A percentile compares a stretch with the other conserved stretches of the same genome.
Evolutionary conservation across 92 coral and sea anemone species (phyloP).

Genomic region (Palythoa caribaeorum): DNA sequence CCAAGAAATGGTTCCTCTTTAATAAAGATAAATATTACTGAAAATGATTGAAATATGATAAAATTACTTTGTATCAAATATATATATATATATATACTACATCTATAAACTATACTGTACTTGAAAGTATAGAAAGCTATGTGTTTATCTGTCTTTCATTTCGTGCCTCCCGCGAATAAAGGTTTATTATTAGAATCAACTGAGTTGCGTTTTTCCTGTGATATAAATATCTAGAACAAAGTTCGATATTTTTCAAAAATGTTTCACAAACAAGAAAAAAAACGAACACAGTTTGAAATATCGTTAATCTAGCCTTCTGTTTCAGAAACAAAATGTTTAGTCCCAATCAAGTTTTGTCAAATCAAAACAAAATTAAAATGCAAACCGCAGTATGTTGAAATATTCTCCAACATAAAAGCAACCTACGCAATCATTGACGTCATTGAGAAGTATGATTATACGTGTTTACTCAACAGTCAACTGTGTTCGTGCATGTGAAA

Average conservation of each 20-base stretch:
- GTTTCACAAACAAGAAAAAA: too few species aligned
- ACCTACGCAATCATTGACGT: constrained; percentile 16
- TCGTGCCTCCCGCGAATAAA: too few species aligned
- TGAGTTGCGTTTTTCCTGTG: too few species aligned
- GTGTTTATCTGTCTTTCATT: too few species aligned
- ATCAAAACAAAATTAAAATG: not conserved
- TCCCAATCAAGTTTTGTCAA: not conserved
- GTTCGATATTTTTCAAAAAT: too few species aligned
- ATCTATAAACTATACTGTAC: too few species aligned
- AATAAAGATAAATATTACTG: not conserved
- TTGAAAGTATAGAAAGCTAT: too few species aligned
- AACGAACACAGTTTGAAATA: too few species aligned
- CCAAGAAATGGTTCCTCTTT: not conserved
- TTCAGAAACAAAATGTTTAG: not conserved
- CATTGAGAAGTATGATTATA: not conserved
- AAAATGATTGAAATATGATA: not conserved
- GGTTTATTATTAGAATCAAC: too few species aligned
- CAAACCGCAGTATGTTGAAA: not conserved
- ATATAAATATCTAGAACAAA: too few species aligned
- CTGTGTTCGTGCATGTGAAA: not conserved
- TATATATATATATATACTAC: too few species aligned
- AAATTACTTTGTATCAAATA: not conserved
- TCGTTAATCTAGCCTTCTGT: too few species aligned
- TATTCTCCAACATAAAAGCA: not conserved
- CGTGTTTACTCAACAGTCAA: not conserved